These are phyloP conservation scores for Scaptomyza reducta DNA, from an alignment of 2,888 invertebrate genomes.

Conservation along the genomic window DNA sequence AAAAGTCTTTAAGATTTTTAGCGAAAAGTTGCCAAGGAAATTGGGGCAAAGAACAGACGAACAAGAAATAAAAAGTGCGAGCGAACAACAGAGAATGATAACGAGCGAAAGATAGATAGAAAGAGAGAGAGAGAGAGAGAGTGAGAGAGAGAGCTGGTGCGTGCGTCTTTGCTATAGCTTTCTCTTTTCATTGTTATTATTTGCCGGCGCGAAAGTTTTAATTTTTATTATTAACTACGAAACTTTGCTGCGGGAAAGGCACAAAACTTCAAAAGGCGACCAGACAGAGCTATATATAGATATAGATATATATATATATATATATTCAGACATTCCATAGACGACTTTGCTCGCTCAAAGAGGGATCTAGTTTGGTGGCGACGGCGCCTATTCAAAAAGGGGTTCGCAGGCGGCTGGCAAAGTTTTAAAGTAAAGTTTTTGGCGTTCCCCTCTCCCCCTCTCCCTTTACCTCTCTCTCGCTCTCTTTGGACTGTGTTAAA, in stretches of 20 bases:
- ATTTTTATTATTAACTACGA: slow-evolving; percentile 81
- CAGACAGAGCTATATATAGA: slow-evolving; percentile 42
- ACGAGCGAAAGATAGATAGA: too few species aligned
- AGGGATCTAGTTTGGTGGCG: slow-evolving; percentile 37
- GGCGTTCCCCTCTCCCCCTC: slow-evolving; percentile 38
- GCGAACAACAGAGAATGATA: slow-evolving; percentile 1
- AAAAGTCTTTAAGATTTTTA: slow-evolving; percentile 53
- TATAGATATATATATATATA: slow-evolving; percentile 9
- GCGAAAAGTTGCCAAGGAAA: slow-evolving; percentile 48
- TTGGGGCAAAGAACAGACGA: slow-evolving; percentile 36
- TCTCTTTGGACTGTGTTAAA: slow-evolving; percentile 54
- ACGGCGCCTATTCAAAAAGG: slow-evolving; percentile 49
- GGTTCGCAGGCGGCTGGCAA: slow-evolving; percentile 64
- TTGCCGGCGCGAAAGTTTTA: slow-evolving; percentile 81
- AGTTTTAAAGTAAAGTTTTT: slow-evolving; percentile 81
- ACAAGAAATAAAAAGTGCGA: slow-evolving; percentile 7
- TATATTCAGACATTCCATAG: slow-evolving; percentile 52
- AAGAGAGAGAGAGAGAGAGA: neutral
- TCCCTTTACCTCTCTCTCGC: slow-evolving; percentile 8
- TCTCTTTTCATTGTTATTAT: slow-evolving; percentile 77
- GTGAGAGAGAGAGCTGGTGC: slow-evolving; percentile 1
- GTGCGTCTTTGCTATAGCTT: slow-evolving; percentile 24
- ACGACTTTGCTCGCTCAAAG: slow-evolving; percentile 49
- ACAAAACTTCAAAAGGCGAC: slow-evolving; percentile 71
- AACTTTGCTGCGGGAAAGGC: slow-evolving; percentile 69